Evolutionary conservation across 2,113 vertebrate genomes (phyloP), one percentile per base, ranked within the genome.

Genomic region (Xiphorhynchus elegans): DNA sequence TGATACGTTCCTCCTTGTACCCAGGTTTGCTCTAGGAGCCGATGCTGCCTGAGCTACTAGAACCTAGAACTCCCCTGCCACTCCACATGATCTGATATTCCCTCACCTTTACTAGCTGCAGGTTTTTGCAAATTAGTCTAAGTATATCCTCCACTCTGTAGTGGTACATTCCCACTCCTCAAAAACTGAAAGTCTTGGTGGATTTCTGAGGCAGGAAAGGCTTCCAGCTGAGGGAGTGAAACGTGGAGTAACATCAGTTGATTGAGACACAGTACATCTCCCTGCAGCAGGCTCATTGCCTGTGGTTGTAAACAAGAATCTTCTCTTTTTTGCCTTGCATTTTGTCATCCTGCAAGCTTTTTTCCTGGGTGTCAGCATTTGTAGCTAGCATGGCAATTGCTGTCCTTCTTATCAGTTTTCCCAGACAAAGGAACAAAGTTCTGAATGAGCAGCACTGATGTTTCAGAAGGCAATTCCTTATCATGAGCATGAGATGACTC

Each of bases 391-490:
- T 96, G 85, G 84, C 74, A 91, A 86, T 86, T 96, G 84, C 86
- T 63, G 6, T 89, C 55, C 25, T 33, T 67, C 85, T 97, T 98
- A 97, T 93, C 93, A 90, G 76, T 82, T 84, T 50, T 94, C 87
- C 73, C 81, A 94, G 84, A 88, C 60, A 46, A 10, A 92, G 76
- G 93, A 95, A 70, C 96, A 97, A 97, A 93, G 93, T 93, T 72
- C 96, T 96, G 68, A 96, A 84, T 88, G 81, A 95, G 60, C 62
- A 84, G 42, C 68, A 59, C 28, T 92, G 79, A 85, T 9, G 2
- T 97, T 95, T 97, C 70, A 88, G 86, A 96, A 96, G 91, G 78
- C 84, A 94, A 39, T 97, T 95, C 96, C 93, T 97, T 96, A 97
- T 96, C 68, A 3, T 88, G 84, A 73, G 77, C 20, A 4, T 70